These are phyloP conservation scores for Pygoscelis antarcticus DNA, from an alignment of 2,113 vertebrate genomes.

Conservation along the genomic window DNA sequence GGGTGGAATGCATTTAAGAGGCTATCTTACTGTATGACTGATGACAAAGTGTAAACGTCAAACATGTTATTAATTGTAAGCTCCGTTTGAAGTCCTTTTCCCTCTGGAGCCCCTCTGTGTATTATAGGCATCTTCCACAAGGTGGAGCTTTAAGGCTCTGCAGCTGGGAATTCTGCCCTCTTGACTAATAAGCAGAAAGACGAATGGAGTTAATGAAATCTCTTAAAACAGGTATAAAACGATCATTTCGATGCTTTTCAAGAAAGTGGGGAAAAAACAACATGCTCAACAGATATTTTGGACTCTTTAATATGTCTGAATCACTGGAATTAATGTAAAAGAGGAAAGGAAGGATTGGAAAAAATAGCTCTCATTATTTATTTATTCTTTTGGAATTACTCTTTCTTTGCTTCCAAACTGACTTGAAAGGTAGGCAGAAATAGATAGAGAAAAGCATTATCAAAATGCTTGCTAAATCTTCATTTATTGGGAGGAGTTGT, in stretches of 20 bases:
- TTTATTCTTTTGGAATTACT: constrained; percentile 32
- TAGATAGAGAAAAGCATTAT: neutral
- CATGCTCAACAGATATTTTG: neutral
- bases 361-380: constrained; percentile 41
- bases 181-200: neutral
- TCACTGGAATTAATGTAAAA: neutral
- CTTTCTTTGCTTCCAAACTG: constrained; percentile 24
- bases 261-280: neutral
- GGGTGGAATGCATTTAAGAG: neutral
- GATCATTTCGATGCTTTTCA: neutral
- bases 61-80: rapidly evolving
- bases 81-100: neutral
- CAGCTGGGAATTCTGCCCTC: neutral
- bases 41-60: neutral
- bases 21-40: neutral
- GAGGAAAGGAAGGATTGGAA: neutral
- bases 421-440: constrained; percentile 7
- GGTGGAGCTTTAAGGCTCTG: constrained; percentile 37
- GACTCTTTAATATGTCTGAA: neutral
- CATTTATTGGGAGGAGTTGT: neutral
- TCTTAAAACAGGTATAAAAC: neutral
- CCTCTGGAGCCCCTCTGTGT: neutral
- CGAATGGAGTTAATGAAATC: neutral
- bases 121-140: neutral
- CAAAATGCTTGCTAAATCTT: neutral